Base-by-base conservation (phyloP, 2,797 vertebrate species). In the Rhadinocentrus ornatus region DNA sequence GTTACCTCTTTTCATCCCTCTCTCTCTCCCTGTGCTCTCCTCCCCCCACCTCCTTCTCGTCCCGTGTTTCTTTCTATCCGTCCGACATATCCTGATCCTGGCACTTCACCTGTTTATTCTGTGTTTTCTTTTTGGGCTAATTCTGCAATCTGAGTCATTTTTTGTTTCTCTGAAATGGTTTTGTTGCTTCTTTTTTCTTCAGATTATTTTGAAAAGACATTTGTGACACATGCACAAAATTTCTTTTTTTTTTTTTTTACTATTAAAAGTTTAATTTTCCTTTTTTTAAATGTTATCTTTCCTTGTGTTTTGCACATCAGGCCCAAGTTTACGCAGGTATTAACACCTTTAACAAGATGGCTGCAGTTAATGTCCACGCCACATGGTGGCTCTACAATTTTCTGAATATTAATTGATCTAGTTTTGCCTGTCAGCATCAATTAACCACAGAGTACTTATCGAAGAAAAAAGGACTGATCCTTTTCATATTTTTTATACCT, bases 331-430 rank as follows among this genome's bases (percentile, higher is more conserved):
- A 53, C 41, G 63, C 60, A 71, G 64, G 55, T 66, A 66, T 55
- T 39, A 53, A 54, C 66, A 34, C 62, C 32, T 20, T 60, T 12
- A 65, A 69, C 61, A 76, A 50, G 56, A 66, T 62, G 73, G 66
- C 73, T 88, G 88, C 77, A 76, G 83, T 86, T 85, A 78, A 69
- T 66, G 67, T 78, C 78, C 81, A 65, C 73, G 53, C 91, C 91
- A 91, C 90, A 89, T 78, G 90, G 85, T 84, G 92, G 90, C 88
- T 83, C 86, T 89, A 75, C 80, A 79, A 73, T 89, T 75, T 67
- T 82, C 73, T 69, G 55, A 29, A 66, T 80, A 81, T 72, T 16
- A 41, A 18, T 84, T 85, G 84, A 81, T 64, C 71, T 9, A 64
- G 72, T 67, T 83, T 85, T 88, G 82, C 83, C 86, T 83, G 81